Percentiles rank a stretch among this genome's conserved stretches.
Conservation (phyloP, 2,113 vertebrate species). For the Engraulis encrasicolus region DNA sequence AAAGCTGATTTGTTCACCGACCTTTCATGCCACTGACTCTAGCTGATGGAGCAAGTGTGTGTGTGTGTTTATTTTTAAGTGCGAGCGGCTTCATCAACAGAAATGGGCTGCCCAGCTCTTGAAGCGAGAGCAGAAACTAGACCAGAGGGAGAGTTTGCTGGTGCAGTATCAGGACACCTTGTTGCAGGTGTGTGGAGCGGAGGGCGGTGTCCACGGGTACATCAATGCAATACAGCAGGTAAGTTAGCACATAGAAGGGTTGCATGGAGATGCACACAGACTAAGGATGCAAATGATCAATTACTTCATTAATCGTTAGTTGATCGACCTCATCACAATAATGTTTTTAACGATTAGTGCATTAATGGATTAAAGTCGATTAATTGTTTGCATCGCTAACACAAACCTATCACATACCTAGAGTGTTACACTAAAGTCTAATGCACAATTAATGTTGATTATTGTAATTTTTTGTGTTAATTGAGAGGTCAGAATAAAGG, state of each 20-base stretch:
- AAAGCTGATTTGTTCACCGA: too few species aligned
- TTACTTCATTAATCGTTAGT: too few species aligned
- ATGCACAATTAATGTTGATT: not conserved
- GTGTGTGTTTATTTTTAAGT: constrained; percentile 59
- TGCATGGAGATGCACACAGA: not conserved
- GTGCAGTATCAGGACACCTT: constrained; percentile 77
- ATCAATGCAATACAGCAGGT: constrained; percentile 83
- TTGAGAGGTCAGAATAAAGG: not conserved
- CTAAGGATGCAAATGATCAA: too few species aligned
- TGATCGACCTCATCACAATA: too few species aligned
- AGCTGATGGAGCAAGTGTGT: not conserved
- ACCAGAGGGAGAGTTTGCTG: constrained; percentile 73
- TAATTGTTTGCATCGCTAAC: too few species aligned
- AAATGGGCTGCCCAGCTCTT: constrained; percentile 78
- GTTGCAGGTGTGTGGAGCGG: constrained; percentile 73
- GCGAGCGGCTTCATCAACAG: constrained; percentile 79
- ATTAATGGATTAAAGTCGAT: too few species aligned
- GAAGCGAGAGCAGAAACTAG: constrained; percentile 72
- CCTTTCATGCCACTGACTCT: not conserved
- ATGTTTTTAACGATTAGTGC: too few species aligned
- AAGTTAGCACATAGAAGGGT: not conserved
- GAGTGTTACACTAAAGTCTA: too few species aligned
- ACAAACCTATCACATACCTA: too few species aligned
- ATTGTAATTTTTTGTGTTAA: not conserved
- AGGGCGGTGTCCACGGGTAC: constrained; percentile 75